These are phyloP conservation scores for Anoplophora glabripennis DNA, from an alignment of 1,140 invertebrate species.

Conservation along the genomic window DNA sequence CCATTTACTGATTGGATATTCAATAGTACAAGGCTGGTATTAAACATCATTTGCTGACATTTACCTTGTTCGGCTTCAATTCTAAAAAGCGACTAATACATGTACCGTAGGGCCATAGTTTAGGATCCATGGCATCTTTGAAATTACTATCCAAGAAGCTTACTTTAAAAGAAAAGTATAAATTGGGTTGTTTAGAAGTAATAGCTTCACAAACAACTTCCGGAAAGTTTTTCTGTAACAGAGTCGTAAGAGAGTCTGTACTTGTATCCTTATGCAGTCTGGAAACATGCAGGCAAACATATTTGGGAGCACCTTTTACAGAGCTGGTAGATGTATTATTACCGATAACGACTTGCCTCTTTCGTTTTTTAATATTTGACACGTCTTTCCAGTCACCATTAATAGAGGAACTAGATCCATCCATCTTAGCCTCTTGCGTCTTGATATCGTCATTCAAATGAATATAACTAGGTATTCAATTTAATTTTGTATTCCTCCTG, in stretches of 20 bases:
- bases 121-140: not conserved
- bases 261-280: no score
- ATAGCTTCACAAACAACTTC: not conserved
- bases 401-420: no score
- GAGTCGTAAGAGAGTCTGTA: not conserved
- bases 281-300: no score
- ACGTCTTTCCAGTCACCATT: no score
- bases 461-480: no score
- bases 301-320: no score
- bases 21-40: not conserved
- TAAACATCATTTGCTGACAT: not conserved
- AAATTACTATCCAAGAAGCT: not conserved
- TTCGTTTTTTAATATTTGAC: no score
- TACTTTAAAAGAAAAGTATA: not conserved
- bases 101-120: not conserved
- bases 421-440: no score
- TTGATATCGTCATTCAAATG: no score
- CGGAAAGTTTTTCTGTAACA: not conserved
- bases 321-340: no score
- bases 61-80: not conserved
- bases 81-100: conserved; percentile 3
- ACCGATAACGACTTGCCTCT: no score
- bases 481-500: no score
- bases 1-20: not conserved
- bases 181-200: not conserved